Evolutionary conservation across 2,113 vertebrate species (phyloP).

Genomic region (Tyto alba): DNA sequence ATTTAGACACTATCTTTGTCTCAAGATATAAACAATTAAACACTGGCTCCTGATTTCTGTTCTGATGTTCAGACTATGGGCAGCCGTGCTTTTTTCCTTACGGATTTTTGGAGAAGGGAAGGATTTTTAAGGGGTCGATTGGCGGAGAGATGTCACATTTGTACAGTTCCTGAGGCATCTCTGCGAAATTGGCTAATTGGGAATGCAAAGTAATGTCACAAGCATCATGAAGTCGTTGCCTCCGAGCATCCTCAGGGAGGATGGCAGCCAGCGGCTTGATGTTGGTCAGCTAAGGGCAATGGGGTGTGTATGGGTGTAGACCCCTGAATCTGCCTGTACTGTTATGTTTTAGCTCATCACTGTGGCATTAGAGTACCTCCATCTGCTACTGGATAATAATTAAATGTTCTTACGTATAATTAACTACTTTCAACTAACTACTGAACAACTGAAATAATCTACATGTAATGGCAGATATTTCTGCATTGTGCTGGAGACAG

Average conservation of each 20-base stretch:
- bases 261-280: neutral
- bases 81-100: neutral
- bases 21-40: conserved; percentile 20
- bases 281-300: neutral
- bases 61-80: neutral
- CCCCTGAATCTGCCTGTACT: neutral
- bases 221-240: neutral
- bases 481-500: neutral
- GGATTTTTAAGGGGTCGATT: neutral
- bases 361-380: neutral
- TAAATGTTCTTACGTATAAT: conserved; percentile 5
- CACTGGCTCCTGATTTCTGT: neutral
- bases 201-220: neutral
- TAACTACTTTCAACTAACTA: neutral
- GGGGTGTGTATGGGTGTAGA: neutral
- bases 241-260: neutral
- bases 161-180: neutral
- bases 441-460: neutral
- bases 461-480: neutral
- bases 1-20: conserved; percentile 41
- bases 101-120: neutral
- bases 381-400: neutral
- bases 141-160: neutral
- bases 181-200: neutral
- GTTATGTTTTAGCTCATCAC: neutral